Percentiles rank a stretch among this genome's conserved stretches.
Evolutionary conservation across 2,113 vertebrate species (phyloP).

Genomic region (Trinectes maculatus): DNA sequence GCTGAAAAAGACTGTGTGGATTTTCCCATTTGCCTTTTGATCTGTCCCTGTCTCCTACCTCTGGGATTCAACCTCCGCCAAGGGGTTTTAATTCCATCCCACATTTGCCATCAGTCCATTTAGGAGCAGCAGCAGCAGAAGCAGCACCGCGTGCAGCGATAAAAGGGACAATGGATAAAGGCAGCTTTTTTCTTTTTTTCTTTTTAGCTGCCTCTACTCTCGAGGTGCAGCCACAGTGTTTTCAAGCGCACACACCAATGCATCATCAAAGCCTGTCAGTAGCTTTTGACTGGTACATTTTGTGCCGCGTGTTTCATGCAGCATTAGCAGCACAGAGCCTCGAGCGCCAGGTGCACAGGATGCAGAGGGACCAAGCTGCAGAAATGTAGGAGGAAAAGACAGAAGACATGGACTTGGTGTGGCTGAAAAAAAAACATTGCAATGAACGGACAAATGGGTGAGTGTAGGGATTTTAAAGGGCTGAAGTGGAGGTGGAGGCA

Average conservation of each 20-base stretch:
- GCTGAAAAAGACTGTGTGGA: conserved; percentile 40
- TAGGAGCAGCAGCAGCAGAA: conserved; percentile 10
- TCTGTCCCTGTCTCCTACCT: conserved; percentile 17
- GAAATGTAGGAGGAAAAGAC: not conserved
- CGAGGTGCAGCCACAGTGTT: conserved; percentile 3
- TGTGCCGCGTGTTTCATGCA: conserved; percentile 19
- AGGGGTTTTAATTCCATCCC: conserved; percentile 33
- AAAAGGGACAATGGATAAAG: conserved; percentile 32
- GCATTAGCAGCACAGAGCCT: conserved; percentile 4
- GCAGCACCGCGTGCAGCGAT: no score
- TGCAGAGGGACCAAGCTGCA: not conserved
- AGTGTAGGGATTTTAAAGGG: conserved; percentile 42
- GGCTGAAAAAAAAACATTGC: conserved; percentile 45
- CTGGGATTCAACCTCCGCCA: conserved; percentile 8
- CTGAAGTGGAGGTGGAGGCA: conserved; percentile 38
- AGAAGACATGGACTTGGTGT: conserved; percentile 25
- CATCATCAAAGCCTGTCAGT: conserved; percentile 29
- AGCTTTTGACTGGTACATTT: conserved; percentile 48
- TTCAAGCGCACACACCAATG: conserved; percentile 2
- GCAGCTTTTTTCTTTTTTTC: not conserved
- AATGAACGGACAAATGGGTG: conserved; percentile 49
- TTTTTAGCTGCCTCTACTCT: conserved; percentile 4
- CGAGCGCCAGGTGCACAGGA: conserved; percentile 24
- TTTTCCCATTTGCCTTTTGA: conserved; percentile 60
- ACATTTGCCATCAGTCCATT: not conserved